Percentiles rank a stretch among this genome's conserved stretches.
Conservation (phyloP, 2,113 vertebrate genomes). For the Malaclemys terrapin region DNA sequence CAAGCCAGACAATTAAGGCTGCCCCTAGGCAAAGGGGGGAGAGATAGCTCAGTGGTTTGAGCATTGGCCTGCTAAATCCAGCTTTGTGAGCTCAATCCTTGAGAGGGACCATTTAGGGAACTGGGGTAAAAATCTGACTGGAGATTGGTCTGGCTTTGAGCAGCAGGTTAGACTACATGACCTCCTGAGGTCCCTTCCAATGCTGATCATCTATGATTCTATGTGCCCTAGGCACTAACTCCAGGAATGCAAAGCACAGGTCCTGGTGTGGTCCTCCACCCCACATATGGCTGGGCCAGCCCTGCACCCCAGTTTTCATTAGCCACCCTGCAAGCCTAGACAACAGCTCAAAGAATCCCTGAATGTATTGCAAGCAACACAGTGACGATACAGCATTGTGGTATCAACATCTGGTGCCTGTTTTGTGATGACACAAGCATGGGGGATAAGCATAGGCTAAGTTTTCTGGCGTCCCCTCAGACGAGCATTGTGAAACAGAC, state of each 20-base stretch:
- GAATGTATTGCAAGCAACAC: background rate
- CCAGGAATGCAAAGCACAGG: background rate
- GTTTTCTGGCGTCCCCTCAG: background rate
- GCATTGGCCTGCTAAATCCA: no score
- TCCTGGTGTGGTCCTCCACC: background rate
- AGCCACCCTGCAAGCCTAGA: background rate
- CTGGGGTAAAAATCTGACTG: no score
- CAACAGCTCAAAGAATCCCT: background rate
- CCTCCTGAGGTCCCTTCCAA: no score
- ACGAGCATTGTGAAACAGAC: background rate
- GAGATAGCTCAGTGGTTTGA: no score
- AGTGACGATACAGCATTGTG: no score
- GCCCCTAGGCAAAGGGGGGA: accelerated
- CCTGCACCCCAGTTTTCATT: background rate
- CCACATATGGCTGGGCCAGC: background rate
- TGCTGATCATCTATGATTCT: no score
- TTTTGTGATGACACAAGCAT: background rate
- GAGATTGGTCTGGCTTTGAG: no score
- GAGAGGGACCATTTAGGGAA: no score
- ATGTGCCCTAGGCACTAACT: background rate
- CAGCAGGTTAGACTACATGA: no score
- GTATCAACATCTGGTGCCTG: background rate
- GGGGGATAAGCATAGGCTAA: background rate
- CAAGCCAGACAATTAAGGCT: background rate
- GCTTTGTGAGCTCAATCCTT: no score